Conservation (phyloP, 2,888 invertebrate genomes). For the Himalopsyche tibetana region DNA sequence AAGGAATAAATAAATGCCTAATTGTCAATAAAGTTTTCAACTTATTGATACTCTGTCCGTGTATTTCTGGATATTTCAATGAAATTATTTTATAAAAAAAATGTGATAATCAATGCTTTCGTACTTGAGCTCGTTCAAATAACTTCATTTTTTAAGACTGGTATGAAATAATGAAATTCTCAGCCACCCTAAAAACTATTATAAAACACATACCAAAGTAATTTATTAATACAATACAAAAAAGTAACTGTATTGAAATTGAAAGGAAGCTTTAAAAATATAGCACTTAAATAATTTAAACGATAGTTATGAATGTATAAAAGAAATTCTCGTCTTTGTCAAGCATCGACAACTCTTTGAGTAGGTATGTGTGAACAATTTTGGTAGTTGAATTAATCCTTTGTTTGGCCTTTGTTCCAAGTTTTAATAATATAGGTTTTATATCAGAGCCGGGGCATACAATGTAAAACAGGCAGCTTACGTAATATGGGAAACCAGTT, state of each 20-base stretch:
- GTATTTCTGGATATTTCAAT: too few relatives aligned
- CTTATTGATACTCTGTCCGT: too few relatives aligned
- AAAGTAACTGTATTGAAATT: background rate
- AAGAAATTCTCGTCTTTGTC: background rate
- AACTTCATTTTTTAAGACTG: too few relatives aligned
- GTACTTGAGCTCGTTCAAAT: too few relatives aligned
- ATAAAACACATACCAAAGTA: background rate
- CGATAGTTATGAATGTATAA: background rate
- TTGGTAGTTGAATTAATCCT: conserved; percentile 20
- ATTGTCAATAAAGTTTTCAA: too few relatives aligned
- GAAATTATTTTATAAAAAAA: too few relatives aligned
- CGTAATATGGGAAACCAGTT: conserved; percentile 33
- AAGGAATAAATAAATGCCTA: too few relatives aligned
- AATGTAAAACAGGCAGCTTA: conserved; percentile 22
- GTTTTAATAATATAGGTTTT: background rate
- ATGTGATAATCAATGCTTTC: too few relatives aligned
- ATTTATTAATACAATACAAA: background rate
- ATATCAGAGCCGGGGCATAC: background rate
- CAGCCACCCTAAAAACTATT: too few relatives aligned
- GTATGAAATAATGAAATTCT: too few relatives aligned
- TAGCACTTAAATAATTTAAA: background rate
- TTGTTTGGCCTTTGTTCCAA: conserved; percentile 18
- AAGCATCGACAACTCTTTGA: conserved; percentile 6
- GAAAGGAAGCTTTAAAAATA: background rate
- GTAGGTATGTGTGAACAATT: background rate